phyloP scores from a whole-genome alignment of 2,888 invertebrate species.

The Hypselothyrea guttata region DNA sequence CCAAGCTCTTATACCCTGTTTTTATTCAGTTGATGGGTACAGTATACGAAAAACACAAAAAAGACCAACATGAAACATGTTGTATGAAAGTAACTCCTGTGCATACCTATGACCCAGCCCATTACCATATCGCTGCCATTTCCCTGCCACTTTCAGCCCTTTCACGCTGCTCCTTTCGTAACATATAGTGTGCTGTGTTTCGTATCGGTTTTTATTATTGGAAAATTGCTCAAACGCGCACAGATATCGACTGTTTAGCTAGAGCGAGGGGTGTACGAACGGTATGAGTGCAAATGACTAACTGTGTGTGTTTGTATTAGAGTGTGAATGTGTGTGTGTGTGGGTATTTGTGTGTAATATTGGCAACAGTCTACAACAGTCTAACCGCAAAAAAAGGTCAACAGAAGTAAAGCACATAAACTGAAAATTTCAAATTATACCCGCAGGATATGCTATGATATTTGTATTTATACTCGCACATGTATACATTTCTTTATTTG shows the following conservation, averaged over 20 bases:
- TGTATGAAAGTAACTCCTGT: slow-evolving; percentile 1
- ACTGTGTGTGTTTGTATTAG: neutral
- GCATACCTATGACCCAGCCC: slow-evolving; percentile 5
- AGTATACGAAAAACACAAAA: neutral
- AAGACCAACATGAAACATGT: slow-evolving; percentile 21
- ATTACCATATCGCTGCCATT: slow-evolving; percentile 13
- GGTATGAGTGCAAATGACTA: too few relatives aligned
- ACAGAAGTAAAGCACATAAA: slow-evolving; percentile 40
- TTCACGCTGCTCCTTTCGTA: neutral
- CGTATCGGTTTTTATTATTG: slow-evolving; percentile 42
- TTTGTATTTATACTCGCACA: slow-evolving; percentile 6
- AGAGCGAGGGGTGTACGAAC: neutral
- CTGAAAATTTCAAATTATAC: slow-evolving; percentile 46
- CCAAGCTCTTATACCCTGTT: too few relatives aligned
- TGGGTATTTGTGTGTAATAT: slow-evolving; percentile 28
- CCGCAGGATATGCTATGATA: slow-evolving; percentile 27
- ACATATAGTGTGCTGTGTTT: slow-evolving; percentile 14
- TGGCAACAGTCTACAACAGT: slow-evolving; percentile 14
- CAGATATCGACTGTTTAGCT: slow-evolving; percentile 31
- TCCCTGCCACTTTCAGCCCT: neutral
- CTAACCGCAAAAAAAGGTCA: slow-evolving; percentile 24
- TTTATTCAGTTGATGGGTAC: too few relatives aligned
- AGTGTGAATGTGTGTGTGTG: neutral
- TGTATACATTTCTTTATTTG: slow-evolving; percentile 3
- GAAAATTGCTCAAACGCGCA: slow-evolving; percentile 48